Base-by-base conservation (phyloP, 1,140 invertebrate species). In the Acromyrmex heyeri region DNA sequence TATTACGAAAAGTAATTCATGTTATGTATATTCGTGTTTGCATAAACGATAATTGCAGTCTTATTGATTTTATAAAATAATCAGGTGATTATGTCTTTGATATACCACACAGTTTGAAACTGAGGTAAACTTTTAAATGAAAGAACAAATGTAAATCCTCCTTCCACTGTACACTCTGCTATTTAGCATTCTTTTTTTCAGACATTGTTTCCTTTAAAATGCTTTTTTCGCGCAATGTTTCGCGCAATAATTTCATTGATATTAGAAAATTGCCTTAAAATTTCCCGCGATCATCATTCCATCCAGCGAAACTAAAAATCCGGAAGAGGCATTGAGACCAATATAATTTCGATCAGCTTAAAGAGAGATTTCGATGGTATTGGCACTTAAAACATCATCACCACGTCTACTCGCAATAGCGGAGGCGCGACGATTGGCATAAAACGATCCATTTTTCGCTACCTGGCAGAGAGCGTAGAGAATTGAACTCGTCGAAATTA, bases 371-470 rank as follows among this genome's bases (percentile, higher is more conserved):
- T 24, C 27, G 50, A 57, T 21, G 67, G n/a, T 70, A 27, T 27
- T n/a, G 34, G 27, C 50, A 55, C 55, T 69, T 3, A 38, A 27
- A 48, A 48, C 38, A 48, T 69, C 38, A 48, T 69, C 21, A 2
- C 38, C 0, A 8, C 38, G 38, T 69, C 21, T 27, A 69, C 7
- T 75, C 3, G 72, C n/a, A 38, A 61, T 75, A 75, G 34, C 7
- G 53, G 55, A 24, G 30, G 3, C 27, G 50, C 53, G 70, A 57
- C 70, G 30, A 59, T 38, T 61, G 30, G 72, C 55, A 44, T 38
- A 61, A 61, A 59, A 18, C n/a, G 34, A 75, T 75, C 72, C 12
- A 59, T 75, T 75, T 75, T 75, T 75, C 72, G 14, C 72, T 61
- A 6, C 6, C 65, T 48, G 27, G 3, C 14, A 3, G 48, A 48